Base-by-base conservation (phyloP, 2,113 vertebrate genomes). In the Peromyscus leucopus region DNA sequence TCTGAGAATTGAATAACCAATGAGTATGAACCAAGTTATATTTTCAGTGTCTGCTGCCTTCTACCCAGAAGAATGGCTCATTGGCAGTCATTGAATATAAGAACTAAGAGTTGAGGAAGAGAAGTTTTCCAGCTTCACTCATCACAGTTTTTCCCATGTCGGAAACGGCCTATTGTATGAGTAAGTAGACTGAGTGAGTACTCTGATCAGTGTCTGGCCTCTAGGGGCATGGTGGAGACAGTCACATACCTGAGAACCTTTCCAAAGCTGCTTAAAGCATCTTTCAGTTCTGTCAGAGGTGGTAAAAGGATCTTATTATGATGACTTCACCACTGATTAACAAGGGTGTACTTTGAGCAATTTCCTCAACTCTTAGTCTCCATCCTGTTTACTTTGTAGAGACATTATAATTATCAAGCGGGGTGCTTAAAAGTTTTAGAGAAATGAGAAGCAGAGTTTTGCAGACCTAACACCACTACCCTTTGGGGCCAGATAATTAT, bases 211-310 rank as follows among this genome's bases (percentile, higher is more conserved):
- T 76, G 9, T 59, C 39, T 88, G 26, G 57, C 31, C 17, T 83
- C 26, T 51, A 85, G 17, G 63, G 13, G 24, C 61, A 12, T 6
- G 87, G 26, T 91, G 11, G 6, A 59, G n/a, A 48, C 16, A 84
- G n/a, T 31, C 33, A 69, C 17, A 84, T 84, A 84, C 22, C 33
- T 90, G 48, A 39, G 78, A 93, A 71, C 31, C 10, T 85, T 19
- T 90, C 26, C 59, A 86, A 91, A 86, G 22, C 72, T 85, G 31
- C n/a, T 80, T 75, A 26, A 59, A 88, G 31, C 26, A 67, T 92
- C 36, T 96, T 90, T n/a, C 39, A 93, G 67, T 67, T 96, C 46
- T 61, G 3, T 33, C 67, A 96, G 48, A 87, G 21, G 7, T 93
- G 16, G 42, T 83, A 21, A 92, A 92, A 94, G n/a, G 5, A 36